Evolutionary conservation across 2,888 invertebrate genomes (phyloP).

Genomic region (Sinopyrophorus schimmeli): DNA sequence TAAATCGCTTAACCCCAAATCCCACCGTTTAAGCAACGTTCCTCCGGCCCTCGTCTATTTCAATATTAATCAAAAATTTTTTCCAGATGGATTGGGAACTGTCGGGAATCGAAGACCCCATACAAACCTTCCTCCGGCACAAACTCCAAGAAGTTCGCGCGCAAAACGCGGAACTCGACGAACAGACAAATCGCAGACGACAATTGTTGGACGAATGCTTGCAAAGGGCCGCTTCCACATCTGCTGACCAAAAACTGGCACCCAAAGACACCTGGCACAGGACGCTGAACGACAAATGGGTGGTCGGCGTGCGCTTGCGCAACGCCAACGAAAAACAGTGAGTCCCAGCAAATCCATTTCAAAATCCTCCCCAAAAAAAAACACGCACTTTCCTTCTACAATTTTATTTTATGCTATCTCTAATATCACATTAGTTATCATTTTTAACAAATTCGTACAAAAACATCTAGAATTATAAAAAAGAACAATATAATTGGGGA

Average conservation of each 20-base stretch:
- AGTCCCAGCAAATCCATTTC: too few species aligned
- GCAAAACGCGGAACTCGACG: conserved; percentile 26
- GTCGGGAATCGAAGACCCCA: conserved; percentile 41
- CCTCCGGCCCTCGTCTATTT: too few species aligned
- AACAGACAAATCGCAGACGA: conserved; percentile 22
- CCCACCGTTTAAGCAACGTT: too few species aligned
- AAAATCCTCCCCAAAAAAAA: too few species aligned
- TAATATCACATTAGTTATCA: conserved; percentile 8
- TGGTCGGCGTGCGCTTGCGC: conserved; percentile 41
- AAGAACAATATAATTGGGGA: too few species aligned
- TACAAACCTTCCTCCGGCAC: conserved; percentile 25
- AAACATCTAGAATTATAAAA: conserved; percentile 5
- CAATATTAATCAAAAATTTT: too few species aligned
- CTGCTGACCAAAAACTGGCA: conserved; percentile 13
- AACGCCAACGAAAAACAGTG: conserved; percentile 33
- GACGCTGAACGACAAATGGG: conserved; percentile 39
- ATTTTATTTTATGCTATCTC: conserved; percentile 6
- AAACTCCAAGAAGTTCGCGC: conserved; percentile 31
- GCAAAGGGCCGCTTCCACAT: conserved; percentile 3
- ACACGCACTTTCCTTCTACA: conserved; percentile 7
- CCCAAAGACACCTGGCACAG: conserved; percentile 38
- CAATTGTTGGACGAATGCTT: conserved; percentile 20
- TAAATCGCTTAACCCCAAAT: too few species aligned
- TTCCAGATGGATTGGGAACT: conserved; percentile 39
- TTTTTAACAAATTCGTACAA: conserved; percentile 13